Evolutionary conservation across 2,113 vertebrate species (phyloP).

Genomic region (Cryptotis parvus): DNA sequence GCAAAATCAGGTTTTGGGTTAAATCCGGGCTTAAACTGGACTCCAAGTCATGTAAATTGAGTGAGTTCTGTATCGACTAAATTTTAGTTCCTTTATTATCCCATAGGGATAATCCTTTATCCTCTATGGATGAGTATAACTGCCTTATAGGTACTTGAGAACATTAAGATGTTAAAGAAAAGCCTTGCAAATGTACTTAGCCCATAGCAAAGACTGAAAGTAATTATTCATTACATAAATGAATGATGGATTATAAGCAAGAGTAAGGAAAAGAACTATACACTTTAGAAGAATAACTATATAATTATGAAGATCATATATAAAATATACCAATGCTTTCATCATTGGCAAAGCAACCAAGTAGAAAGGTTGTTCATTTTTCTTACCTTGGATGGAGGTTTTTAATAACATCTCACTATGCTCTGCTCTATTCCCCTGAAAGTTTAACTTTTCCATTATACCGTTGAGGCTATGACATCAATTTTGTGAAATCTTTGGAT

Average conservation of each 20-base stretch:
- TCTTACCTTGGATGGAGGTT: not conserved
- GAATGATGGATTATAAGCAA: not conserved
- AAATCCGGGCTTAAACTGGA: not conserved
- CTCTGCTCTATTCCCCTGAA: not conserved
- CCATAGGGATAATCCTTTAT: too few relatives aligned
- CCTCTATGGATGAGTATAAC: not conserved
- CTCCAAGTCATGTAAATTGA: not conserved
- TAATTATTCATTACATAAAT: not conserved
- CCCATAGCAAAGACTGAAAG: not conserved
- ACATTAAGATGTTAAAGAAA: constrained; percentile 27
- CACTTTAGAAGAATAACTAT: too few relatives aligned
- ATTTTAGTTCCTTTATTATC: constrained; percentile 37
- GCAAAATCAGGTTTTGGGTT: not conserved
- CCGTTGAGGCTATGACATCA: not conserved
- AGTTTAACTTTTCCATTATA: constrained; percentile 24
- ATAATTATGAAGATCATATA: too few relatives aligned
- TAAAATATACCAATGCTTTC: too few relatives aligned
- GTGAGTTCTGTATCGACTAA: constrained; percentile 1
- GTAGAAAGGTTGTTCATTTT: not conserved
- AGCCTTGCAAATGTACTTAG: not conserved
- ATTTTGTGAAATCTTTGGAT: constrained; percentile 33
- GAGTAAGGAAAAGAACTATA: too few relatives aligned
- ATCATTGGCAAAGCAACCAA: not conserved
- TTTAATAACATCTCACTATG: too few relatives aligned
- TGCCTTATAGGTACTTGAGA: not conserved